These are phyloP conservation scores for Andrena hattorfiana DNA, from an alignment of 2,888 invertebrate genomes.

Conservation along the genomic window DNA sequence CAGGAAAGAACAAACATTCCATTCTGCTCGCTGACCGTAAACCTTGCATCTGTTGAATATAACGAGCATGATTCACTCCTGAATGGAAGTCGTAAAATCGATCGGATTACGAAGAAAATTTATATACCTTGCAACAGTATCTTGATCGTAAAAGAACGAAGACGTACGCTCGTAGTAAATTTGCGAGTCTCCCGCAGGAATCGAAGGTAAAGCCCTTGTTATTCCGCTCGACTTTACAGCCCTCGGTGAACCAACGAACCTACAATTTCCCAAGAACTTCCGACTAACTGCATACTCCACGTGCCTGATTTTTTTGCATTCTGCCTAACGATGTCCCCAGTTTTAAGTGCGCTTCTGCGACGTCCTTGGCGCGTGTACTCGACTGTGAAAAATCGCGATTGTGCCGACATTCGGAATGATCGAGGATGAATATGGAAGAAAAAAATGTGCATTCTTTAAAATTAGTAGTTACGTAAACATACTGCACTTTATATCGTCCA, in stretches of 20 bases:
- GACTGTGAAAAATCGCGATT: constrained; percentile 55
- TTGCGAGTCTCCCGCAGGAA: background rate
- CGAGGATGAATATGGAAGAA: background rate
- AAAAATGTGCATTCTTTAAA: too few species aligned
- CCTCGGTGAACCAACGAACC: constrained; percentile 35
- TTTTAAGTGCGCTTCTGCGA: constrained; percentile 34
- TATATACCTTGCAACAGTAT: background rate
- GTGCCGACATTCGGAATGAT: background rate
- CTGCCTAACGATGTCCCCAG: constrained; percentile 45
- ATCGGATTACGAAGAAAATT: background rate
- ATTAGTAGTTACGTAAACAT: too few species aligned
- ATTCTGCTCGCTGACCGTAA: background rate
- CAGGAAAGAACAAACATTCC: background rate
- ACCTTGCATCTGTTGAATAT: background rate
- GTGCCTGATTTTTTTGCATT: constrained; percentile 27
- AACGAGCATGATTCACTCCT: constrained; percentile 4
- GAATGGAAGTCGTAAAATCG: background rate
- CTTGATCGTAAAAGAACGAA: background rate
- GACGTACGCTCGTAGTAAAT: background rate
- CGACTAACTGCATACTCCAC: constrained; percentile 11
- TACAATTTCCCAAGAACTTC: constrained; percentile 40
- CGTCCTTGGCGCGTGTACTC: constrained; percentile 56
- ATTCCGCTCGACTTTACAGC: constrained; percentile 7
- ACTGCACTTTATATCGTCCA: too few species aligned
- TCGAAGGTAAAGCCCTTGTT: background rate